A percentile compares a stretch with the other conserved stretches of the same genome.
These are phyloP conservation scores for Ammodytes dubius DNA, from an alignment of 2,113 vertebrate species.

Conservation along the genomic window DNA sequence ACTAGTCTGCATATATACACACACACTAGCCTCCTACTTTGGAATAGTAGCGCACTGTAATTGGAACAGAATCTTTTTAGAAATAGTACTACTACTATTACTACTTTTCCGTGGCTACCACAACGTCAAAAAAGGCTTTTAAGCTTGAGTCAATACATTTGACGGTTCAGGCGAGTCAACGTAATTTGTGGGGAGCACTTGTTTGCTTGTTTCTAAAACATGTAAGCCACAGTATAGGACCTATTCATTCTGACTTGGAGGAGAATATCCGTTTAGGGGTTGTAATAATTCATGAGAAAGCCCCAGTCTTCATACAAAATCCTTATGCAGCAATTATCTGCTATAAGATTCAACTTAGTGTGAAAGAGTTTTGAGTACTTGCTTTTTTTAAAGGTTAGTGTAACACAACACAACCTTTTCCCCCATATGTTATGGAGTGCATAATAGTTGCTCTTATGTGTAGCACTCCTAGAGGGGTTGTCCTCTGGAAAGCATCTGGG, in stretches of 20 bases:
- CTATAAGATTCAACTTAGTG: not conserved
- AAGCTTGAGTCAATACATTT: slow-evolving; percentile 27
- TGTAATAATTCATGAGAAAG: slow-evolving; percentile 50
- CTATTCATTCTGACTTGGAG: slow-evolving; percentile 17
- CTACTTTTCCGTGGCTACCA: slow-evolving; percentile 5
- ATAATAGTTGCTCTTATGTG: slow-evolving; percentile 7
- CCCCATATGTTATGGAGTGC: not conserved
- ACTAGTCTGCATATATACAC: not conserved
- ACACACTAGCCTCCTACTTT: not conserved
- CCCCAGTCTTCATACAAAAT: slow-evolving; percentile 1
- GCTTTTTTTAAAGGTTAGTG: not conserved
- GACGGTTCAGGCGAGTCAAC: not conserved
- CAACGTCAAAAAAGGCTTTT: slow-evolving; percentile 54
- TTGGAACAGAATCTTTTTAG: slow-evolving; percentile 10
- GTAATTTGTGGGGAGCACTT: not conserved
- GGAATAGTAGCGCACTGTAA: slow-evolving; percentile 31
- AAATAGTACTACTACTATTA: not conserved
- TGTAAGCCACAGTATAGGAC: not conserved
- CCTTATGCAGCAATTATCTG: not conserved
- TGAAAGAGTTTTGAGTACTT: not conserved
- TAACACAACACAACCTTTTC: slow-evolving; percentile 15
- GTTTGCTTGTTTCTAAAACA: slow-evolving; percentile 26
- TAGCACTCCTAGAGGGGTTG: slow-evolving; percentile 21
- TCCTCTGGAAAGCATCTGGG: slow-evolving; percentile 57
- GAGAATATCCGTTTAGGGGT: slow-evolving; percentile 1